Conservation (phyloP, 1,140 invertebrate species). For the Diabrotica undecimpunctata region DNA sequence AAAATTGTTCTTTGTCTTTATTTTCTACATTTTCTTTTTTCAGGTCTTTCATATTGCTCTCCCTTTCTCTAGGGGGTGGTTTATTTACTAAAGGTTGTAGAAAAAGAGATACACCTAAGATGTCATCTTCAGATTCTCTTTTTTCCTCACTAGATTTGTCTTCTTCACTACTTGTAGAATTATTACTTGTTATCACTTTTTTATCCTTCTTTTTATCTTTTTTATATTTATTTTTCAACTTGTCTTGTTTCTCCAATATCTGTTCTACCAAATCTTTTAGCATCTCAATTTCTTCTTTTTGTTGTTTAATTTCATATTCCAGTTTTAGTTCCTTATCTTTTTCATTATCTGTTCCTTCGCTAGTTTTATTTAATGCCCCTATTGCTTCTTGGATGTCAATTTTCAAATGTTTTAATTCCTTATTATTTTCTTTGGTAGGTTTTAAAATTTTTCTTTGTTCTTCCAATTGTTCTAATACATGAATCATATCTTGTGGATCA, state of each 20-base stretch:
- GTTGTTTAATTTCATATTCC: neutral
- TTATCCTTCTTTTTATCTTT: neutral
- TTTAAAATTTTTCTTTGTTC: neutral
- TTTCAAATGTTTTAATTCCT: neutral
- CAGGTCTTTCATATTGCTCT: no score
- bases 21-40: no score
- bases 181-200: neutral
- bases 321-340: neutral
- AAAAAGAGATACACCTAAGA: neutral
- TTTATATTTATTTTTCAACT: neutral
- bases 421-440: neutral
- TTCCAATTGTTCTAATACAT: neutral
- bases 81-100: neutral
- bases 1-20: no score
- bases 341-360: neutral
- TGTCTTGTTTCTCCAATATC: neutral
- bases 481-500: slow-evolving; percentile 6
- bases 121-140: neutral
- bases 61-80: no score
- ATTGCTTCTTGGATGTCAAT: slow-evolving; percentile 3
- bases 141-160: neutral
- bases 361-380: slow-evolving; percentile 9
- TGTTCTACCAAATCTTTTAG: neutral
- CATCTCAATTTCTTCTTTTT: neutral
- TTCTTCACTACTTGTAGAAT: no score